Evolutionary conservation across 1,140 invertebrate species (phyloP).

Genomic region (Schlechtendalia chinensis): DNA sequence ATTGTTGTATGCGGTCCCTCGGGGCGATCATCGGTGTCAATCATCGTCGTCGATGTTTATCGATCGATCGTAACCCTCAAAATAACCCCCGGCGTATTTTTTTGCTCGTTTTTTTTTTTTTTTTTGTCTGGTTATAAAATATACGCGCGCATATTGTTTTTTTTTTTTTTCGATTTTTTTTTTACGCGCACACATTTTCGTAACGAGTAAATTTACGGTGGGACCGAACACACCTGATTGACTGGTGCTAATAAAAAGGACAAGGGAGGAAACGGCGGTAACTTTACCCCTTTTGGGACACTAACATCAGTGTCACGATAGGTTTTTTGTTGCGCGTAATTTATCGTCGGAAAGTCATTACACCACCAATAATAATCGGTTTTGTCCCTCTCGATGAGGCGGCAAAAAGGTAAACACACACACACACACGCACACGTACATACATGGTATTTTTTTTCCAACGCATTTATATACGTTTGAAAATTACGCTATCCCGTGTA

Average conservation of each 20-base stretch:
- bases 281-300: slow-evolving; percentile 49
- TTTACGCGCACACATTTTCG: slow-evolving; percentile 3
- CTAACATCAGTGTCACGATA: slow-evolving; percentile 47
- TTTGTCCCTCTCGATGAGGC: slow-evolving; percentile 47
- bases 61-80: slow-evolving; percentile 48
- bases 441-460: neutral
- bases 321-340: slow-evolving; percentile 44
- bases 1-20: slow-evolving; percentile 34
- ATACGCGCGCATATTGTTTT: slow-evolving; percentile 34
- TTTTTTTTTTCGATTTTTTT: slow-evolving; percentile 8
- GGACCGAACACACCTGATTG: slow-evolving; percentile 48
- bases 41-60: slow-evolving; percentile 49
- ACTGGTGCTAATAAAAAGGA: slow-evolving; percentile 45
- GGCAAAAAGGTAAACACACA: slow-evolving; percentile 48
- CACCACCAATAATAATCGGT: slow-evolving; percentile 49
- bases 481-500: slow-evolving; percentile 30
- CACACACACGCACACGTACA: neutral
- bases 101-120: slow-evolving; percentile 27
- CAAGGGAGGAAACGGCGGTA: slow-evolving; percentile 41
- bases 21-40: slow-evolving; percentile 48
- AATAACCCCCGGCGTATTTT: slow-evolving; percentile 44
- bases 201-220: slow-evolving; percentile 49
- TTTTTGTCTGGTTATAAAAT: slow-evolving; percentile 43
- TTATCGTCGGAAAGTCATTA: slow-evolving; percentile 47
- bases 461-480: slow-evolving; percentile 26